Evolutionary conservation across 2,113 vertebrate genomes (phyloP).

Genomic region (Pygoscelis adeliae): DNA sequence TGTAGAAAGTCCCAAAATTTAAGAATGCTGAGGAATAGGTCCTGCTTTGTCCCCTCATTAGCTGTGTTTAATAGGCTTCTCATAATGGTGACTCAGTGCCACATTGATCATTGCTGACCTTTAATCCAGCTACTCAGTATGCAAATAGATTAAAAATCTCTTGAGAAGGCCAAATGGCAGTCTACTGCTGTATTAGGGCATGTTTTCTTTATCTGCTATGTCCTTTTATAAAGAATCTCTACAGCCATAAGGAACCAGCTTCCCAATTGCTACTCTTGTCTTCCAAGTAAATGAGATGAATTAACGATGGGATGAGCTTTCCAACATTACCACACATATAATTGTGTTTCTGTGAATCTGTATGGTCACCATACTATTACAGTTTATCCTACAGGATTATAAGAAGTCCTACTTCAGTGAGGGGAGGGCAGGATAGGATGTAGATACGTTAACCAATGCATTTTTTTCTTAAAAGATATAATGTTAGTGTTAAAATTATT

Average conservation of each 20-base stretch:
- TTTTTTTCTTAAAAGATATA: not conserved
- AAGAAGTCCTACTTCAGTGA: not conserved
- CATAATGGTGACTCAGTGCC: not conserved
- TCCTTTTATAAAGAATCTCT: not conserved
- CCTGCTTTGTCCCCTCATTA: not conserved
- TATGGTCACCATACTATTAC: not conserved
- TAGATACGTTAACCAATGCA: not conserved
- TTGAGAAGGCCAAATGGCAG: not conserved
- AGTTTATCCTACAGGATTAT: not conserved
- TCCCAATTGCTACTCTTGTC: not conserved
- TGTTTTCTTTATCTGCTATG: not conserved
- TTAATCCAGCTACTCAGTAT: not conserved
- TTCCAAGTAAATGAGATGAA: not conserved
- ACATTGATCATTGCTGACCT: not conserved
- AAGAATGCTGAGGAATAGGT: not conserved
- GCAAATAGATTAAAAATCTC: not conserved
- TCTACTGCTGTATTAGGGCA: not conserved
- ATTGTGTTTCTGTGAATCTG: not conserved
- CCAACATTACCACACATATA: not conserved
- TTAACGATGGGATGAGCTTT: not conserved
- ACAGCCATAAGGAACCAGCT: not conserved
- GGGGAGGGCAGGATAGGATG: fast-evolving
- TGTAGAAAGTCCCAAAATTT: not conserved
- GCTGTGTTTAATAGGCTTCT: not conserved
- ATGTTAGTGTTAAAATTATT: not conserved